phyloP scores from a whole-genome alignment of 2,888 invertebrate species.

The Entomobrya proxima region DNA sequence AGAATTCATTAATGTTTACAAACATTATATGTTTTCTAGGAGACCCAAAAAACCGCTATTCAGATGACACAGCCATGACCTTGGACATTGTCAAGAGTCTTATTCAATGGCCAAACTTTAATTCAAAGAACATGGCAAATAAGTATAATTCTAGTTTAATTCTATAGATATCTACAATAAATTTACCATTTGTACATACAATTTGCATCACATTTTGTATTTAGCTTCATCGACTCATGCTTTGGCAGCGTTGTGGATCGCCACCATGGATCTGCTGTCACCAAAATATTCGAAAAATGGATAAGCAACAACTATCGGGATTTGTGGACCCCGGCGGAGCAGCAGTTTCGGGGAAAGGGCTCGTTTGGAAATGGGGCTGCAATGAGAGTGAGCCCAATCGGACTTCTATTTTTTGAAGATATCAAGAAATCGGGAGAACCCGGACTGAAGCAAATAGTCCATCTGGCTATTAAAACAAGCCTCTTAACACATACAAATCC shows the following conservation, averaged over 20 bases:
- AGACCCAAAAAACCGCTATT: background rate
- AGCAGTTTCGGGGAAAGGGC: conserved; percentile 83
- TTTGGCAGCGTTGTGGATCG: background rate
- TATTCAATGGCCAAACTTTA: background rate
- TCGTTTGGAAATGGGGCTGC: conserved; percentile 88
- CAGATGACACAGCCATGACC: background rate
- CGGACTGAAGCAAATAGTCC: conserved; percentile 80
- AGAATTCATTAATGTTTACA: background rate
- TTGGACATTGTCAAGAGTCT: background rate
- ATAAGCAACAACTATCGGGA: background rate
- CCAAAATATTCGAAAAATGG: background rate
- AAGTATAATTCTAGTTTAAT: too few species aligned
- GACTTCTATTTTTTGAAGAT: conserved; percentile 80
- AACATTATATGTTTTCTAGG: background rate
- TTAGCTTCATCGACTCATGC: background rate
- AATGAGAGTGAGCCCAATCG: conserved; percentile 84
- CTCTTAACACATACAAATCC: conserved; percentile 81
- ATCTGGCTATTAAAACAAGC: background rate
- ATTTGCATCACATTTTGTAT: background rate
- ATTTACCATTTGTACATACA: background rate
- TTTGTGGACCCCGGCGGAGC: background rate
- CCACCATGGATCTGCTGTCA: background rate
- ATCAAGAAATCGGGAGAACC: conserved; percentile 77
- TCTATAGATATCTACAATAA: background rate
- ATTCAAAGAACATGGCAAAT: background rate